phyloP scores from a whole-genome alignment of 2,113 vertebrate species.

The Haemorhous mexicanus region DNA sequence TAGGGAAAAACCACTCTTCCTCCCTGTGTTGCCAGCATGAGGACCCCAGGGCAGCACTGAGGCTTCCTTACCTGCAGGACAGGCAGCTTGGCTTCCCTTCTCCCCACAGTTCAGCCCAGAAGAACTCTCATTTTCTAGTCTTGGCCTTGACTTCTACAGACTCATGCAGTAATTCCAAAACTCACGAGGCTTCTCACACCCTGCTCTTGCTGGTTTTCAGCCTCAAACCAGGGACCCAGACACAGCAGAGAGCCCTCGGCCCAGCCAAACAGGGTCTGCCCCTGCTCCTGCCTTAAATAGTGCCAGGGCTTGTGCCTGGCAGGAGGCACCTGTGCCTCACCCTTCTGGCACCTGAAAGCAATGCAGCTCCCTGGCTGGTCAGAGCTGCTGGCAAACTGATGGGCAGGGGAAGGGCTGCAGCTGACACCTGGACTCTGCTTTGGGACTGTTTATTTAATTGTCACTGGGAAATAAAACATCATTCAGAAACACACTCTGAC shows the following conservation, averaged over 20 bases:
- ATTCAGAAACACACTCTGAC: neutral
- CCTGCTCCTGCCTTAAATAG: neutral
- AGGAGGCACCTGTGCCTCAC: neutral
- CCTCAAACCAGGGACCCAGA: rapidly evolving
- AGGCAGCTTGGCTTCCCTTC: neutral
- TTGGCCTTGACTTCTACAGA: neutral
- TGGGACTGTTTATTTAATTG: neutral
- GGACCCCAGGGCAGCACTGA: rapidly evolving
- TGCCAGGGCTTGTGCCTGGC: neutral
- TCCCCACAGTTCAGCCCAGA: rapidly evolving
- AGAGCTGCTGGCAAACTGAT: neutral
- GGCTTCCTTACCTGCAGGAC: neutral
- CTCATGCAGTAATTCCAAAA: rapidly evolving
- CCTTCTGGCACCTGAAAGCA: neutral
- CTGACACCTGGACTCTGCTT: neutral
- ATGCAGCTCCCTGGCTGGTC: neutral
- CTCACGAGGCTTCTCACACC: rapidly evolving
- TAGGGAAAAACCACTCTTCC: rapidly evolving
- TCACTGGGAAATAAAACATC: neutral
- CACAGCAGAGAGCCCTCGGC: rapidly evolving
- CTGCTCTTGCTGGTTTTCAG: rapidly evolving
- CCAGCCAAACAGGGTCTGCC: rapidly evolving
- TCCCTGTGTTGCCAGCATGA: rapidly evolving
- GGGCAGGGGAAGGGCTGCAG: neutral
- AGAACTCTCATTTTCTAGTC: neutral